Conservation (phyloP, 2,797 vertebrate species). For the Syndactyla subalaris region DNA sequence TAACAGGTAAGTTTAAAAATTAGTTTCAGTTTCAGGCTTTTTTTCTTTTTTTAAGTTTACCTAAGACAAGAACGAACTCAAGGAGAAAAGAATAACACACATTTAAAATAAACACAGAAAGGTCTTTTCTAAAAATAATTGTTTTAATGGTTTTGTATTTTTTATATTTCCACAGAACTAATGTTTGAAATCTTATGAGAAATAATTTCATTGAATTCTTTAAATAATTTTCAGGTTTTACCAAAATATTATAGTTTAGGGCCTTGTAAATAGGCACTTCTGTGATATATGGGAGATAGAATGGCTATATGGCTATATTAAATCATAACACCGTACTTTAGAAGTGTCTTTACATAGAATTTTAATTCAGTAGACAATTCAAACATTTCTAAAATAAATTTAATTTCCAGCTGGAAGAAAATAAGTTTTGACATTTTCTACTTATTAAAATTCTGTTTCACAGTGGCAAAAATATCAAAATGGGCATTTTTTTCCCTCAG, state of each 20-base stretch:
- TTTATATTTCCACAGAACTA: neutral
- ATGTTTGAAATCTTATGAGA: neutral
- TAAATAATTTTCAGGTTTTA: neutral
- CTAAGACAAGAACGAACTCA: neutral
- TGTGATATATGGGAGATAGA: neutral
- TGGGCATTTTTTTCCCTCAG: neutral
- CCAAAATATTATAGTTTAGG: neutral
- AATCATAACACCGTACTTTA: neutral
- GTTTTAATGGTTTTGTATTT: accelerated
- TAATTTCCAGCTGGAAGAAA: neutral
- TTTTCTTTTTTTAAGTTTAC: neutral
- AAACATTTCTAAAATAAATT: neutral
- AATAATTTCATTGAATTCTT: neutral
- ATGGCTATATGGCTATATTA: neutral
- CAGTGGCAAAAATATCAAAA: neutral
- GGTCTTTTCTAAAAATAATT: neutral
- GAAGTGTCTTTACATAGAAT: neutral
- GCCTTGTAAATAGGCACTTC: neutral
- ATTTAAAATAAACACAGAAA: neutral
- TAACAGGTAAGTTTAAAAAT: neutral
- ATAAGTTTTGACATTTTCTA: neutral
- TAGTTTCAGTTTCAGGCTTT: neutral
- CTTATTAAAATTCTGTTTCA: neutral
- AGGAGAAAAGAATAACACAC: neutral
- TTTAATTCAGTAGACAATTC: neutral